Percentiles rank a stretch among this genome's conserved stretches.
These are phyloP conservation scores for Rhinolophus sinicus DNA, from an alignment of 2,113 vertebrate species.

Conservation along the genomic window DNA sequence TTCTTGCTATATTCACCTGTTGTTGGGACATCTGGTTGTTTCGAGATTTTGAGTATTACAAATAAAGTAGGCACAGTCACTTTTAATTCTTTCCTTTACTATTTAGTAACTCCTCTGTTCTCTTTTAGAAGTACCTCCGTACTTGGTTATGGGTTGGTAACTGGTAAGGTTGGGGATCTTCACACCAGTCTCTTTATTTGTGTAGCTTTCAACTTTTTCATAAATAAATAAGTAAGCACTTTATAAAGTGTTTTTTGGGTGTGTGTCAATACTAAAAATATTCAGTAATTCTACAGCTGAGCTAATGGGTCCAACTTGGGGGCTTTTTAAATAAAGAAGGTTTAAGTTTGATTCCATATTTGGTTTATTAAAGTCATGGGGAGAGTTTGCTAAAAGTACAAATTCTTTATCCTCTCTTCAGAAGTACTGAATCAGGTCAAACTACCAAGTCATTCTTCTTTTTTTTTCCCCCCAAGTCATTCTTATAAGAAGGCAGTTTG, in stretches of 20 bases:
- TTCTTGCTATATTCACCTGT: not conserved
- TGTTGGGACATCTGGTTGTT: not conserved
- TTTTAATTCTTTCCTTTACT: not conserved
- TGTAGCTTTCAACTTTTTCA: not conserved
- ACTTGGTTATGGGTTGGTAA: not conserved
- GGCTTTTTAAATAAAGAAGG: not conserved
- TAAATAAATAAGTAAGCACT: not conserved
- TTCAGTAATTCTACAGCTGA: slow-evolving; percentile 1
- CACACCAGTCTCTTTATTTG: not conserved
- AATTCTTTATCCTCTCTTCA: not conserved
- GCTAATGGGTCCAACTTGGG: not conserved
- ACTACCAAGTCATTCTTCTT: not conserved
- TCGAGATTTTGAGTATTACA: not conserved
- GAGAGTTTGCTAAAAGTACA: not conserved
- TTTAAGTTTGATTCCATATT: not conserved
- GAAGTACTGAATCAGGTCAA: not conserved
- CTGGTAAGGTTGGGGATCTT: not conserved
- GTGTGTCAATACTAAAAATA: not conserved
- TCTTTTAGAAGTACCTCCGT: not conserved
- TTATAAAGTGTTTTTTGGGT: not conserved
- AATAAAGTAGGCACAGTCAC: not conserved
- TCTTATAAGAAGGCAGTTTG: not conserved
- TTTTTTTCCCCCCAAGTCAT: not conserved
- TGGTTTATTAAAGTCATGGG: not conserved
- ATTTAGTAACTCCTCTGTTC: not conserved